phyloP scores from a whole-genome alignment of 2,113 vertebrate species.

The Marcusenius ussheri region DNA sequence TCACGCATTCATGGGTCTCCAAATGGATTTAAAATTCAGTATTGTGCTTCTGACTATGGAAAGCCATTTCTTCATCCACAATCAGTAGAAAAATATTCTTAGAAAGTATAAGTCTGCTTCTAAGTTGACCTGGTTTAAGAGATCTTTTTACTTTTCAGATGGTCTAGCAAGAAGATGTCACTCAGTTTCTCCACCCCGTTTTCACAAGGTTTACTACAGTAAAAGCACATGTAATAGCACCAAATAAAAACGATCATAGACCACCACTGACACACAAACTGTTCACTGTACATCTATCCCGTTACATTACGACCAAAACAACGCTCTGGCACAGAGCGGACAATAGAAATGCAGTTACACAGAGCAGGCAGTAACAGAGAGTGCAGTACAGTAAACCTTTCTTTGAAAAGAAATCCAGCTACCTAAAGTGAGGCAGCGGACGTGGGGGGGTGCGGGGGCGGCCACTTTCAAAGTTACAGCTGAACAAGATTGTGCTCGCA shows the following conservation, averaged over 20 bases:
- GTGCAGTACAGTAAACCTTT: neutral
- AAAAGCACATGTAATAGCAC: slow-evolving; percentile 24
- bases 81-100: slow-evolving; percentile 5
- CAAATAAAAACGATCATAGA: neutral
- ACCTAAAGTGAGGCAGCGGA: neutral
- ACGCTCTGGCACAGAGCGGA: slow-evolving; percentile 21
- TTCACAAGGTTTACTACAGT: neutral
- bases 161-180: neutral
- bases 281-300: slow-evolving; percentile 22
- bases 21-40: neutral
- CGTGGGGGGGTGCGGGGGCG: neutral
- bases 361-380: slow-evolving; percentile 22
- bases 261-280: slow-evolving; percentile 11
- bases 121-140: neutral
- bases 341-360: slow-evolving; percentile 18
- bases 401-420: slow-evolving; percentile 19
- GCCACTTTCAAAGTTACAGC: slow-evolving; percentile 27
- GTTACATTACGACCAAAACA: slow-evolving; percentile 23
- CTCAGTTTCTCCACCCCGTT: slow-evolving; percentile 9
- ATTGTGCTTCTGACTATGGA: neutral
- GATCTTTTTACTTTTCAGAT: slow-evolving; percentile 7
- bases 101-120: neutral
- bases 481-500: slow-evolving; percentile 41
- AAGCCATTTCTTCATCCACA: neutral
- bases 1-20: neutral